Conservation (phyloP, 2,113 vertebrate genomes). For the Myiopsitta monachus region DNA sequence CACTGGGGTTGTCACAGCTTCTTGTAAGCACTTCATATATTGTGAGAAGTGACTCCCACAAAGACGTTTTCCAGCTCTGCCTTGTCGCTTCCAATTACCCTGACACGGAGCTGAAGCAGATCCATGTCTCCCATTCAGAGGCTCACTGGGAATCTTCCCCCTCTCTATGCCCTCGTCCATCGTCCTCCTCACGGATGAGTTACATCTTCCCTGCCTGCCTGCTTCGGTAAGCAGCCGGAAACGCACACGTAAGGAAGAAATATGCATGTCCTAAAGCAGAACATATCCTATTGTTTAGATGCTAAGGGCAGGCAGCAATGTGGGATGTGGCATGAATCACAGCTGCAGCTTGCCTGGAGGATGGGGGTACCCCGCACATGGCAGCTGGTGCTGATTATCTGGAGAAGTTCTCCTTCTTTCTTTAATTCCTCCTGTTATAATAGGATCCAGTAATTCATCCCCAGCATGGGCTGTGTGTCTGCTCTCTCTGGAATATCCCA, state of each 20-base stretch:
- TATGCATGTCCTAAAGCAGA: background rate
- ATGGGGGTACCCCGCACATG: background rate
- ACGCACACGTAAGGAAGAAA: background rate
- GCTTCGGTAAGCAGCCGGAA: background rate
- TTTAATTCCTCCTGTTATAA: background rate
- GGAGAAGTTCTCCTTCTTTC: background rate
- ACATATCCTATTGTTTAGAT: background rate
- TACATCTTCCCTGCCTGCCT: background rate
- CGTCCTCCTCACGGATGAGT: background rate
- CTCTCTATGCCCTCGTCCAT: background rate
- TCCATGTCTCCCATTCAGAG: background rate
- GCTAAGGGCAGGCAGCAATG: background rate
- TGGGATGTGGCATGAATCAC: slow-evolving; percentile 1
- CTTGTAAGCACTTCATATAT: slow-evolving; percentile 29
- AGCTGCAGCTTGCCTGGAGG: background rate
- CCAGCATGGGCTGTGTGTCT: background rate
- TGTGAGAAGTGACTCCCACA: background rate
- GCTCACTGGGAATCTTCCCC: background rate
- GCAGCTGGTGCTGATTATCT: slow-evolving; percentile 39
- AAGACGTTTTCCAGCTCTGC: background rate
- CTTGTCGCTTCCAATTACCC: slow-evolving; percentile 32
- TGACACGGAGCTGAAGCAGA: background rate
- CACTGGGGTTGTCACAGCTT: background rate
- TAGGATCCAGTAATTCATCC: slow-evolving; percentile 38
- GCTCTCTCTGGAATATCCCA: background rate